A percentile compares a stretch with the other conserved stretches of the same genome.
Evolutionary conservation across 2,797 vertebrate genomes (phyloP).

Genomic region (Anguilla anguilla): DNA sequence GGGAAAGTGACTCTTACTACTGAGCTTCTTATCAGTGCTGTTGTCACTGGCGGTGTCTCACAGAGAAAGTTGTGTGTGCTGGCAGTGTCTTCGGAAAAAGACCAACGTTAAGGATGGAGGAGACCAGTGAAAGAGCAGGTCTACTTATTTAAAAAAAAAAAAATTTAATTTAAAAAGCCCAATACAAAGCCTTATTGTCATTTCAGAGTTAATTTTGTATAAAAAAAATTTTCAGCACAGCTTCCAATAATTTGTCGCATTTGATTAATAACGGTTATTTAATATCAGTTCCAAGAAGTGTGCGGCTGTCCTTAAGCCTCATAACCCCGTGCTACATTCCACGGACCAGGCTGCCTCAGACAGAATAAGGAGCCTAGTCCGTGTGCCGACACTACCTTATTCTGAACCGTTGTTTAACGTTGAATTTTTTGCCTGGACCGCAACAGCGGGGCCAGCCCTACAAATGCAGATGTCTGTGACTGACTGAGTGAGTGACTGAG

Average conservation of each 20-base stretch:
- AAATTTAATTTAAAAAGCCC: background rate
- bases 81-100: constrained; percentile 67
- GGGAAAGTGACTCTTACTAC: constrained; percentile 30
- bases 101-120: constrained; percentile 42
- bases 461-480: no score
- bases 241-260: constrained; percentile 15
- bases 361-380: no score
- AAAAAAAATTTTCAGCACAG: background rate
- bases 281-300: no score
- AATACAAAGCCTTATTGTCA: background rate
- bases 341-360: no score
- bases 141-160: constrained; percentile 35
- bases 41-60: constrained; percentile 48
- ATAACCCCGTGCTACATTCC: no score
- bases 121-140: constrained; percentile 37
- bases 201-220: background rate
- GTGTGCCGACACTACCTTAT: no score
- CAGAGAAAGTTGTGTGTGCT: constrained; percentile 49
- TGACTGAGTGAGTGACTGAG: no score
- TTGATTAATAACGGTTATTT: background rate
- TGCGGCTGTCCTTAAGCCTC: no score
- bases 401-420: no score
- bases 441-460: no score
- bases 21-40: constrained; percentile 57
- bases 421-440: no score